Evolutionary conservation across 2,797 vertebrate species (phyloP).

Genomic region (Sarcophilus harrisii): DNA sequence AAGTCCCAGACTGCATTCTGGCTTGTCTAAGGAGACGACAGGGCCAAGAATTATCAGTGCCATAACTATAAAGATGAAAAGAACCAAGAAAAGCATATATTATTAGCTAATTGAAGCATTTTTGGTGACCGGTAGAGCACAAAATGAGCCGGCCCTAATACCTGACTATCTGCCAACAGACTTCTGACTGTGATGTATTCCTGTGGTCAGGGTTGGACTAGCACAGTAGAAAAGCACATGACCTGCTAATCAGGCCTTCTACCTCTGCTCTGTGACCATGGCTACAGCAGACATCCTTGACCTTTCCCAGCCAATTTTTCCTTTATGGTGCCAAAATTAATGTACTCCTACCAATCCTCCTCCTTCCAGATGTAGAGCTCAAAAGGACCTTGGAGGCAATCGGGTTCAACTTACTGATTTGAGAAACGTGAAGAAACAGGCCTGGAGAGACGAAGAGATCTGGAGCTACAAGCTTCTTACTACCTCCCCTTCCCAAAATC

Average conservation of each 20-base stretch:
- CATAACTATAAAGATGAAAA: background rate
- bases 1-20: background rate
- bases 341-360: background rate
- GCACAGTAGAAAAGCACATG: constrained; percentile 32
- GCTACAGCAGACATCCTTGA: background rate
- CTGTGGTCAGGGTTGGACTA: constrained; percentile 23
- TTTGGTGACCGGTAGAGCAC: background rate
- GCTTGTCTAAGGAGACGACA: background rate
- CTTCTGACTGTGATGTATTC: constrained; percentile 71
- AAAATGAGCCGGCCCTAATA: constrained; percentile 64
- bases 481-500: background rate
- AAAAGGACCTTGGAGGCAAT: background rate
- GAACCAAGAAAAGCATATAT: constrained; percentile 22
- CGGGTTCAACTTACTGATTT: background rate
- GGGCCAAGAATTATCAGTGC: background rate
- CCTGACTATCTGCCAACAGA: constrained; percentile 41
- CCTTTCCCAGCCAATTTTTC: background rate
- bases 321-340: background rate
- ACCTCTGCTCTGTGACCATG: background rate
- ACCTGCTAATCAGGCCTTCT: constrained; percentile 14
- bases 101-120: constrained; percentile 51
- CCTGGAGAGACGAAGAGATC: background rate
- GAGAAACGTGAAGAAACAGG: background rate
- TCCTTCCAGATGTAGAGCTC: background rate
- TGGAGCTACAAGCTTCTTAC: background rate